phyloP scores from a whole-genome alignment of 2,888 invertebrate genomes.

The Phragmatobia fuliginosa region DNA sequence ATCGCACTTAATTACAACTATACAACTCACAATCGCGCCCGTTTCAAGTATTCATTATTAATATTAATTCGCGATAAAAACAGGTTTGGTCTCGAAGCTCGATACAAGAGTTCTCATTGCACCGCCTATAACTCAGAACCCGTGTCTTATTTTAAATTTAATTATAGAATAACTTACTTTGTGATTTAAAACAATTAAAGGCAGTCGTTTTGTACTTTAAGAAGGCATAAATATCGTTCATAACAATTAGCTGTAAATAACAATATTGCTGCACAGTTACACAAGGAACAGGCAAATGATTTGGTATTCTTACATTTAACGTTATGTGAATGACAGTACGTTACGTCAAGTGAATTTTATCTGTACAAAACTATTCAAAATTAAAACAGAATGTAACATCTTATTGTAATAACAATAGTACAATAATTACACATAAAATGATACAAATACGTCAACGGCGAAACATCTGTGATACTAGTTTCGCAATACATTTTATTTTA shows the following conservation, averaged over 20 bases:
- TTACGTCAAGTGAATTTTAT: constrained; percentile 11
- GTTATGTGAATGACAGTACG: constrained; percentile 1
- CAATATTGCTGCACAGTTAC: constrained; percentile 27
- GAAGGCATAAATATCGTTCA: constrained; percentile 15
- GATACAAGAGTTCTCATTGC: constrained; percentile 53
- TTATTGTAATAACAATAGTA: constrained; percentile 17
- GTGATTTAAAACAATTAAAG: constrained; percentile 52
- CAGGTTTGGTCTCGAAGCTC: constrained; percentile 70
- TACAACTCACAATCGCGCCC: constrained; percentile 79
- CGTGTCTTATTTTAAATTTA: constrained; percentile 60
- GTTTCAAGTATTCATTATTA: constrained; percentile 82
- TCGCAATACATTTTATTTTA: constrained; percentile 53
- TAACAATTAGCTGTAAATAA: constrained; percentile 29
- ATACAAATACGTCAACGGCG: constrained; percentile 28
- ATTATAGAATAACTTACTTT: constrained; percentile 59
- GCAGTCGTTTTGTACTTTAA: constrained; percentile 31
- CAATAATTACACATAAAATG: constrained; percentile 14
- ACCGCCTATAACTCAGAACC: constrained; percentile 56
- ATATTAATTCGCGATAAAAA: constrained; percentile 82
- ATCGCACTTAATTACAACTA: constrained; percentile 83
- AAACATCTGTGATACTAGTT: constrained; percentile 47
- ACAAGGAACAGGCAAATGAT: neutral
- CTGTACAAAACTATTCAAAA: constrained; percentile 1
- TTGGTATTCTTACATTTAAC: neutral
- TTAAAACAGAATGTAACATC: constrained; percentile 26